Percentiles rank a stretch among this genome's conserved stretches.
Evolutionary conservation across 2,113 vertebrate species (phyloP).

Genomic region (Actenoides hombroni): DNA sequence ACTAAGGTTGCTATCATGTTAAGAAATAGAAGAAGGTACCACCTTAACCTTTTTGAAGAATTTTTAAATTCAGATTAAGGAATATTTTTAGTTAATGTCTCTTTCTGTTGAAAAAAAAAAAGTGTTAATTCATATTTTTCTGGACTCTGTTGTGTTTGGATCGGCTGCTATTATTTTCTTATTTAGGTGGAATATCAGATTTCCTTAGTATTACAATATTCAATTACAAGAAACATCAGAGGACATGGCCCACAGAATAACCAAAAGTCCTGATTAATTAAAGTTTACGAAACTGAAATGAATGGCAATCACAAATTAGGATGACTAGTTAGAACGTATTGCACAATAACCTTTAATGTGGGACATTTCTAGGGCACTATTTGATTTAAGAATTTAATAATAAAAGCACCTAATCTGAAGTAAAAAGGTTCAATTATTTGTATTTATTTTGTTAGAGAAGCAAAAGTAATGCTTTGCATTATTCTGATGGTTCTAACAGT

Average conservation of each 20-base stretch:
- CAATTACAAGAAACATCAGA: neutral
- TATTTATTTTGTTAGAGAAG: neutral
- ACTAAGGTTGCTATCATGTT: neutral
- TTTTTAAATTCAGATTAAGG: neutral
- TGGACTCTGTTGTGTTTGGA: constrained; percentile 10
- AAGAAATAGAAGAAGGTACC: neutral
- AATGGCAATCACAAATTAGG: neutral
- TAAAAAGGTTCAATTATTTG: neutral
- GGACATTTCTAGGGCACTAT: neutral
- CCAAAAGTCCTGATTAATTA: neutral
- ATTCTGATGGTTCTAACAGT: constrained; percentile 21
- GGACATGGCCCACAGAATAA: neutral
- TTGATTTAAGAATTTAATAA: neutral
- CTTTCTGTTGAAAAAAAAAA: neutral
- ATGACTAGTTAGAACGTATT: neutral
- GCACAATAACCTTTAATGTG: neutral
- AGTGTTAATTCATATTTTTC: neutral
- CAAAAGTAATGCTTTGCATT: neutral
- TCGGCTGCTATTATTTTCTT: constrained; percentile 8
- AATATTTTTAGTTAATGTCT: neutral
- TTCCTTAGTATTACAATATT: neutral
- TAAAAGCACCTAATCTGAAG: neutral
- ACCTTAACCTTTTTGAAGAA: neutral
- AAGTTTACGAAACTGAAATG: neutral
- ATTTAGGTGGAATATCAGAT: neutral